Evolutionary conservation across 2,113 vertebrate species (phyloP), one percentile per base, ranked within the genome.

Genomic region (Pelecanoides urinatrix): DNA sequence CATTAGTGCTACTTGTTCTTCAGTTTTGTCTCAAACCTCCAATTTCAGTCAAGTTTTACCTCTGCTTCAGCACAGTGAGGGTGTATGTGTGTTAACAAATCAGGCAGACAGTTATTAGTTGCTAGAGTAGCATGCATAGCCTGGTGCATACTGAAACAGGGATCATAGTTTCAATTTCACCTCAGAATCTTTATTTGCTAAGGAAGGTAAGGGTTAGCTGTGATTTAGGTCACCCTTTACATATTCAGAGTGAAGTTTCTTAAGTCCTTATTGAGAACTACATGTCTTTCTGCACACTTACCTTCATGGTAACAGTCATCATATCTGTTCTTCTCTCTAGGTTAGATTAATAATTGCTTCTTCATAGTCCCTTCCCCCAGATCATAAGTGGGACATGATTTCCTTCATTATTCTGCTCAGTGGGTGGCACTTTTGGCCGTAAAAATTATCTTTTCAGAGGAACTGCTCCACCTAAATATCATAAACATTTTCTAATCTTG

Each of bases 381-480:
- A 90, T 58, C 1, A 0, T 71, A 94, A 92, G 85, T 82, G 80
- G 82, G 88, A 73, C 88, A 93, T 85, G 56, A 72, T 94, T 95
- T 95, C 91, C 88, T 92, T 92, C 91, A 94, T 96, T 98, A 92
- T 94, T 77, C 84, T 25, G 47, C 96, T 96, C 95, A 59, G 92
- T 97, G 95, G 93, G 95, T 97, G 97, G 97, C 88, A 75, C 66
- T 91, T 95, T 34, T 78, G 73, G 88, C 93, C 66, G 76, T 65
- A 95, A 88, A 94, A 94, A 84, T 79, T 79, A 81, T 94, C 91
- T 91, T 90, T 94, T 96, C 84, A 94, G 97, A 95, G 90, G 93
- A 97, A 94, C 86, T 58, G 58, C 94, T 95, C 95, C 93, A 94
- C 96, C 97, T 97, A 81, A 96, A 73, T 92, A 96, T 95, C 94